Evolutionary conservation across 2,888 invertebrate genomes (phyloP).

Genomic region (Oscheius onirici): DNA sequence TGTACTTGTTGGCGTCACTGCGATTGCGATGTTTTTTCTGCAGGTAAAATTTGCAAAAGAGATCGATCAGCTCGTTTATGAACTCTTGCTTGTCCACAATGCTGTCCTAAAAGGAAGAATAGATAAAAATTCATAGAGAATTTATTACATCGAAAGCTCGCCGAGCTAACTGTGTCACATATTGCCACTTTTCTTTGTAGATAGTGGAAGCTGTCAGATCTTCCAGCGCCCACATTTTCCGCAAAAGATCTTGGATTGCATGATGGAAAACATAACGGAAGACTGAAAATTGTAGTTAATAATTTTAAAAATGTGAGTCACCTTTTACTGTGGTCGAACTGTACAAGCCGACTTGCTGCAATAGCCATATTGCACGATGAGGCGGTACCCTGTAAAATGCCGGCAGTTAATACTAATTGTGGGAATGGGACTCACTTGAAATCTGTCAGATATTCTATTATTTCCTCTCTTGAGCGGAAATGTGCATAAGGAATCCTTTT

Average conservation of each 20-base stretch:
- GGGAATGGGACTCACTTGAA: conserved; percentile 43
- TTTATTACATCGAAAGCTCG: conserved; percentile 40
- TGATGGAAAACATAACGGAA: neutral
- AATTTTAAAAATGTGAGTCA: conserved; percentile 28
- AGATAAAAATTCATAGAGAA: neutral
- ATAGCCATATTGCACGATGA: conserved; percentile 42
- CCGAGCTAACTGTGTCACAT: conserved; percentile 33
- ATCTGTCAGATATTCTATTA: conserved; percentile 51
- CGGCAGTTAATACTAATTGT: neutral
- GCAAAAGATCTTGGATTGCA: neutral
- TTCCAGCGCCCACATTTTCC: conserved; percentile 22
- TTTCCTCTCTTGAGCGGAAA: conserved; percentile 38
- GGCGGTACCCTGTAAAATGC: conserved; percentile 36
- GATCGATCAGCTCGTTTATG: conserved; percentile 65
- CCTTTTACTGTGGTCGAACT: neutral
- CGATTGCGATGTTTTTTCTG: neutral
- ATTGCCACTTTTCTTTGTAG: conserved; percentile 38
- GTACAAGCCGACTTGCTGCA: conserved; percentile 28
- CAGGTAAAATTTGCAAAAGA: conserved; percentile 44
- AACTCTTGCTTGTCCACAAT: conserved; percentile 66
- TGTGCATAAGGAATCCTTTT: conserved; percentile 39
- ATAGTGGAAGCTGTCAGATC: conserved; percentile 20
- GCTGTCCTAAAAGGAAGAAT: conserved; percentile 54
- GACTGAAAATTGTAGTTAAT: neutral
- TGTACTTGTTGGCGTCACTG: neutral